Conservation (phyloP, 2,888 invertebrate genomes). For the Diarsia dahlii region DNA sequence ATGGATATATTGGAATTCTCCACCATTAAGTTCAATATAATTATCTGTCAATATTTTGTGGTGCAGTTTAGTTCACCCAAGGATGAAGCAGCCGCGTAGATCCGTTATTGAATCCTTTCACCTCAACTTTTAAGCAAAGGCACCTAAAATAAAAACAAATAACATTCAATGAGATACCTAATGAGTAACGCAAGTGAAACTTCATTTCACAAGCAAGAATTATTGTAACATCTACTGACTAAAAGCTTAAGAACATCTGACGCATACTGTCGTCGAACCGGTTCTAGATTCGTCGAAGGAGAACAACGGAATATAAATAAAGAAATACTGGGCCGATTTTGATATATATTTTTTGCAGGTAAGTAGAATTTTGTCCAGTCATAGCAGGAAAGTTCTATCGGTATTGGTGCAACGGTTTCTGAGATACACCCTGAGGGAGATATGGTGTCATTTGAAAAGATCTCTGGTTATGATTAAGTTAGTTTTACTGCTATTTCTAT, state of each 20-base stretch:
- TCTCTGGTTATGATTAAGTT: background rate
- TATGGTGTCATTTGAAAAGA: background rate
- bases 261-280: slow-evolving; percentile 40
- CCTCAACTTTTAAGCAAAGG: slow-evolving; percentile 13
- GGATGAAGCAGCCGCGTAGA: background rate
- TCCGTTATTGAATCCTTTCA: background rate
- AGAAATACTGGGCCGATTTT: slow-evolving; percentile 34
- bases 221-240: slow-evolving; percentile 16
- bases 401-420: slow-evolving; percentile 33
- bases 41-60: background rate
- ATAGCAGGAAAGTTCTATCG: slow-evolving; percentile 53
- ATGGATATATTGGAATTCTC: too few relatives aligned
- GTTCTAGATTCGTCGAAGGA: slow-evolving; percentile 54
- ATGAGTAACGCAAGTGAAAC: slow-evolving; percentile 43
- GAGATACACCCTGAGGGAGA: background rate
- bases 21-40: background rate
- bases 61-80: background rate
- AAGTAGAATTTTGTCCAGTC: slow-evolving; percentile 42
- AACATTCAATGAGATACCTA: slow-evolving; percentile 33
- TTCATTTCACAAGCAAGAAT: slow-evolving; percentile 28
- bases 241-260: slow-evolving; percentile 35
- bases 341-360: slow-evolving; percentile 40
- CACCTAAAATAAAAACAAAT: slow-evolving; percentile 14
- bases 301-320: slow-evolving; percentile 36
- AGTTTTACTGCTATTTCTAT: background rate